phyloP scores from a whole-genome alignment of 2,888 invertebrate genomes.

The Drosophila setosimentum region DNA sequence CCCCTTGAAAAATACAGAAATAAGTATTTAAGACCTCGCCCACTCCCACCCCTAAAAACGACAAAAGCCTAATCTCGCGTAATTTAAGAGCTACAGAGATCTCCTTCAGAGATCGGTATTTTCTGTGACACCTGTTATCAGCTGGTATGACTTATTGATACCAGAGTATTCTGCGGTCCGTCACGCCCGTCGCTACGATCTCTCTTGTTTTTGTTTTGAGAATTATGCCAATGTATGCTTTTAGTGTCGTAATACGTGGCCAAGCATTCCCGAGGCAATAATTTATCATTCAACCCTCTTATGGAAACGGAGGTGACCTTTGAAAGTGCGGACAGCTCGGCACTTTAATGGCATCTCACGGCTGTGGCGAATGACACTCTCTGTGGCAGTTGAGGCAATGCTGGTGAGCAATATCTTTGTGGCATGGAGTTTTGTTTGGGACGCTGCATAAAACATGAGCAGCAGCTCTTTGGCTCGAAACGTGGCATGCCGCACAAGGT shows the following conservation, averaged over 20 bases:
- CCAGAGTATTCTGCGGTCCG: neutral
- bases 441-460: slow-evolving; percentile 74
- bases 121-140: neutral
- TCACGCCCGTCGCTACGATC: neutral
- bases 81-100: neutral
- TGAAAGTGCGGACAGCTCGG: slow-evolving; percentile 44
- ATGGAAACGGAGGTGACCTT: slow-evolving; percentile 17
- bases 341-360: slow-evolving; percentile 30
- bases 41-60: neutral
- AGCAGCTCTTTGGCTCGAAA: slow-evolving; percentile 20
- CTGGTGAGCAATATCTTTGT: slow-evolving; percentile 25
- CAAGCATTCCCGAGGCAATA: slow-evolving; percentile 10
- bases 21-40: fast-evolving
- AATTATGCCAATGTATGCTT: neutral
- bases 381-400: neutral
- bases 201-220: neutral
- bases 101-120: neutral
- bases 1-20: too few species aligned
- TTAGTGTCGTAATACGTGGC: neutral
- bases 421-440: slow-evolving; percentile 27
- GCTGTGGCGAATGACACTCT: slow-evolving; percentile 27
- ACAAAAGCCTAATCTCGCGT: neutral
- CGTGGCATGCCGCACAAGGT: slow-evolving; percentile 41
- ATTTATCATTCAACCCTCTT: slow-evolving; percentile 38
- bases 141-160: neutral